These are phyloP conservation scores for Lanius collurio DNA, from an alignment of 2,113 vertebrate genomes.

Conservation along the genomic window DNA sequence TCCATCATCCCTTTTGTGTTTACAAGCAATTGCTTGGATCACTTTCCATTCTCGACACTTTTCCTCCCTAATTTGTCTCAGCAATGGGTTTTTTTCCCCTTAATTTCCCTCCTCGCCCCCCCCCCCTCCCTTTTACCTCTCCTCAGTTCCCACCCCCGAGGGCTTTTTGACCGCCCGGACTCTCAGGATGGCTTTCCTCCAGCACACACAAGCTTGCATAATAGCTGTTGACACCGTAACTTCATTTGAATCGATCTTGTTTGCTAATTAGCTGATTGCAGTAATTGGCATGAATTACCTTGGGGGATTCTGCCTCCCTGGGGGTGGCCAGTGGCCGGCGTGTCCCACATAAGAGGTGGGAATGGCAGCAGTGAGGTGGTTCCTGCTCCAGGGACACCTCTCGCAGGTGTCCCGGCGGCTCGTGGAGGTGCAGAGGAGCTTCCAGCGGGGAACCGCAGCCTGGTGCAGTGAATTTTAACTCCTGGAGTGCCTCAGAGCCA, in stretches of 20 bases:
- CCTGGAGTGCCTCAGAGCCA: background rate
- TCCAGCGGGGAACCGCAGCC: background rate
- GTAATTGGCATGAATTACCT: slow-evolving; percentile 47
- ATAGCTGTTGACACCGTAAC: slow-evolving; percentile 34
- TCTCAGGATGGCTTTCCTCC: background rate
- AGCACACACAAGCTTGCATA: background rate
- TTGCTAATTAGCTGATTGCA: slow-evolving; percentile 61
- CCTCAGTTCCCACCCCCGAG: background rate
- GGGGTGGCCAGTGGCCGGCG: background rate
- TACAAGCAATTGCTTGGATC: background rate
- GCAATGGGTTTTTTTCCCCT: accelerated
- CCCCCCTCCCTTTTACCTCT: background rate
- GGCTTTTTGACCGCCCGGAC: background rate
- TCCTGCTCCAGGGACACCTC: background rate
- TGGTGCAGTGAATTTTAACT: background rate
- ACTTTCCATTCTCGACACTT: background rate
- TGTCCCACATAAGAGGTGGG: background rate
- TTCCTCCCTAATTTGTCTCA: background rate
- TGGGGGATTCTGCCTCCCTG: background rate
- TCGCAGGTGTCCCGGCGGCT: background rate
- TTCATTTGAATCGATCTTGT: slow-evolving; percentile 47
- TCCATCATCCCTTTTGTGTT: background rate
- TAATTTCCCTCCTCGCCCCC: background rate
- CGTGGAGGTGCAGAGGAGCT: background rate
- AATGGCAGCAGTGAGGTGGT: background rate